A percentile compares a stretch with the other conserved stretches of the same genome.
phyloP scores from a whole-genome alignment of 2,888 invertebrate genomes.

The Gastracanthus pulcherrimus region DNA sequence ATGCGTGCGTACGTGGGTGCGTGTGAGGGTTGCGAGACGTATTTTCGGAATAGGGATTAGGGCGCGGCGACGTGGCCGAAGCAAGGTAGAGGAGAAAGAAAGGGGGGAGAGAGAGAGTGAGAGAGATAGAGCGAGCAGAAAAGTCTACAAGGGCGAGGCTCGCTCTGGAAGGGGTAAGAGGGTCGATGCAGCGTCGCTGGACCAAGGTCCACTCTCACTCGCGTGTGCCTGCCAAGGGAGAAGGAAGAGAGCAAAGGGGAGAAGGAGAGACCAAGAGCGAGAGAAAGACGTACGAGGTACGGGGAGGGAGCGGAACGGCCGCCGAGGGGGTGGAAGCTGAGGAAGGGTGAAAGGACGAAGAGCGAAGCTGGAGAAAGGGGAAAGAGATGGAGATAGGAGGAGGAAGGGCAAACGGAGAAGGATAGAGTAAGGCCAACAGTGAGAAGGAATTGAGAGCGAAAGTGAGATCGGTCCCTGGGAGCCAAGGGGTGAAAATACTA shows the following conservation, averaged over 20 bases:
- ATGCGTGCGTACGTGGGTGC: background rate
- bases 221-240: slow-evolving; percentile 53
- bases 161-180: slow-evolving; percentile 68
- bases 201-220: slow-evolving; percentile 77
- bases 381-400: slow-evolving; percentile 55
- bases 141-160: slow-evolving; percentile 62
- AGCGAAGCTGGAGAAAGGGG: slow-evolving; percentile 13
- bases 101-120: slow-evolving; percentile 31
- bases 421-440: slow-evolving; percentile 46
- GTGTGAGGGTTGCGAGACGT: slow-evolving; percentile 63
- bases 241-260: slow-evolving; percentile 39
- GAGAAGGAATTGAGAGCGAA: slow-evolving; percentile 74
- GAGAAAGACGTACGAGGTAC: slow-evolving; percentile 23
- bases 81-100: slow-evolving; percentile 40
- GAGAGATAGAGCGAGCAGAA: slow-evolving; percentile 27
- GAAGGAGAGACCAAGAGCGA: background rate
- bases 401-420: slow-evolving; percentile 35
- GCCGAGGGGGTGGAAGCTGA: background rate
- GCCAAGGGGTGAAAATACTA: slow-evolving; percentile 73
- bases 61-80: slow-evolving; percentile 74
- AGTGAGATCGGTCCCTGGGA: slow-evolving; percentile 71
- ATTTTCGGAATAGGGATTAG: slow-evolving; percentile 75
- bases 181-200: slow-evolving; percentile 75
- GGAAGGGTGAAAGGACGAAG: background rate
- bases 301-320: background rate